These are phyloP conservation scores for Zoanthus sansibaricus DNA, from an alignment of 92 coral and sea anemone species.

Conservation along the genomic window DNA sequence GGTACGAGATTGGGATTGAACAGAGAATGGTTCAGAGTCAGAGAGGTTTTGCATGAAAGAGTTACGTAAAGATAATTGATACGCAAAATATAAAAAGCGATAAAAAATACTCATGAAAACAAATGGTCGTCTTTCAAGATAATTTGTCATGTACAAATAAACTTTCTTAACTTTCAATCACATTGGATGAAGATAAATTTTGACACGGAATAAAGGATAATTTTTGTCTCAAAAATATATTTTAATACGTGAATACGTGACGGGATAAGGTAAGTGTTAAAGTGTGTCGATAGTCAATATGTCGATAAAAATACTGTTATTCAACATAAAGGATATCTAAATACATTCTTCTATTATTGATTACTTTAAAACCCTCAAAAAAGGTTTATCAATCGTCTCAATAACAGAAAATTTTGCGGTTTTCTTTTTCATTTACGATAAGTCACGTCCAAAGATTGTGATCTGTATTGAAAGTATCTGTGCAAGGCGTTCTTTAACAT, in stretches of 20 bases:
- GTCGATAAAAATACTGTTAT: background rate
- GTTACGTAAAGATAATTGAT: too few species aligned
- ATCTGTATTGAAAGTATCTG: background rate
- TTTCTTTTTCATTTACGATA: constrained; percentile 10
- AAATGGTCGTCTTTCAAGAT: too few species aligned
- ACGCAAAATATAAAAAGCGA: too few species aligned
- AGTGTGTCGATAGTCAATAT: background rate
- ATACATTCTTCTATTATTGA: background rate
- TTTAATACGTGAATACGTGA: background rate
- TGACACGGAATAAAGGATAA: too few species aligned
- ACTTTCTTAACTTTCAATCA: too few species aligned
- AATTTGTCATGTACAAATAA: too few species aligned
- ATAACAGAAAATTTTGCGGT: background rate
- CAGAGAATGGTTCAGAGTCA: too few species aligned
- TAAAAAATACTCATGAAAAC: too few species aligned
- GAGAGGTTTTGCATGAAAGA: too few species aligned
- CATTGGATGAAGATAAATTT: too few species aligned
- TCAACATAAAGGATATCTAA: background rate
- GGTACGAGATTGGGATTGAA: too few species aligned
- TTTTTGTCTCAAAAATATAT: too few species aligned
- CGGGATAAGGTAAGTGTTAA: background rate
- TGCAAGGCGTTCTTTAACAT: background rate
- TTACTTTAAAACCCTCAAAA: background rate
- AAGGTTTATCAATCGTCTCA: background rate
- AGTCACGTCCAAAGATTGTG: constrained; percentile 25